Evolutionary conservation across 2,797 vertebrate species (phyloP).

Genomic region (Sebastes trivittatus): DNA sequence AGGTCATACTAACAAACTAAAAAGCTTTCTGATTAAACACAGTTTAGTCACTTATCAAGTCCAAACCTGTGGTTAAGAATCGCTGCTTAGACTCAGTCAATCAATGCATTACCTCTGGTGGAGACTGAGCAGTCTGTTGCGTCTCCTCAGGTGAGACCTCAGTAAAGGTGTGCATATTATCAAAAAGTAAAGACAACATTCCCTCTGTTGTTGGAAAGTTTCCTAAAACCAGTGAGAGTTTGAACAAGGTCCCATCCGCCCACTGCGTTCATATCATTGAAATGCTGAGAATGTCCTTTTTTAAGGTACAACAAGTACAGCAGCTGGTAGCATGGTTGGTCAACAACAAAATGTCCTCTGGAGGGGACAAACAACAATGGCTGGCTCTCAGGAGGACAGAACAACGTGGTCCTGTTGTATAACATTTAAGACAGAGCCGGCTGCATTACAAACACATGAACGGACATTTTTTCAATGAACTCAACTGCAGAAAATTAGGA

Average conservation of each 20-base stretch:
- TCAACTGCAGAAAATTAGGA: background rate
- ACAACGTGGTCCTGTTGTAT: background rate
- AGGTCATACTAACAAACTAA: background rate
- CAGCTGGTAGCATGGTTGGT: background rate
- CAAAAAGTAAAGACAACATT: background rate
- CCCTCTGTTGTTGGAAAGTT: background rate
- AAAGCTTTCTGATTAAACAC: background rate
- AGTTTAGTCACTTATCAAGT: background rate
- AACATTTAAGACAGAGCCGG: background rate
- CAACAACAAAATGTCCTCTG: slow-evolving; percentile 4
- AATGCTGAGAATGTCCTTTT: slow-evolving; percentile 1
- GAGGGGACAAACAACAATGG: slow-evolving; percentile 1
- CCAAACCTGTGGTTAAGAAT: background rate
- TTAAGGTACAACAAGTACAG: background rate
- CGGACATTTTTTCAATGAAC: background rate
- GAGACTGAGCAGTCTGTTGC: background rate
- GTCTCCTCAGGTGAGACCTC: background rate
- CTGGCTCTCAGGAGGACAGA: background rate
- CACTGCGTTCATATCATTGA: background rate
- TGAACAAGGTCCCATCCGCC: background rate
- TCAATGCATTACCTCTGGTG: background rate
- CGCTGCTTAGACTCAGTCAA: background rate
- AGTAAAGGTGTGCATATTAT: background rate
- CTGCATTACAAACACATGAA: background rate
- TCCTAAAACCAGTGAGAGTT: background rate